Evolutionary conservation across 2,888 invertebrate genomes (phyloP), one percentile per base, ranked within the genome.

Genomic region (Drosophila merina): DNA sequence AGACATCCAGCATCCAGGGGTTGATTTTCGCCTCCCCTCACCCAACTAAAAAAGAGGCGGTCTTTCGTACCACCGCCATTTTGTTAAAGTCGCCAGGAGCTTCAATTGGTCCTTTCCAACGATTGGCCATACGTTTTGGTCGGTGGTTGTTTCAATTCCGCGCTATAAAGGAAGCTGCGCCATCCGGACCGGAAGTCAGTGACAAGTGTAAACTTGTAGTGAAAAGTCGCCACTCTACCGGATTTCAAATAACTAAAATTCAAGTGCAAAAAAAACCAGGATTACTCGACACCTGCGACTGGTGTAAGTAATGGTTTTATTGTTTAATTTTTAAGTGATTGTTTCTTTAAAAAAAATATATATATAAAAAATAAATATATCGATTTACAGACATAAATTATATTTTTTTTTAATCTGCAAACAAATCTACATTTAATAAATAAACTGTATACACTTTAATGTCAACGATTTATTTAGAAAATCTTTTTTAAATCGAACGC

Each of bases 131-230:
- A 12, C 2, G 6, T 33, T 1, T 9, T 6, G 9, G 28, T 3
- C 47, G 52, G 57, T 82, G 86, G 79, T 68, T 55, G 70, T 49
- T 59, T 14, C 4, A 9, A 25, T 36, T 20, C 49, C 5, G 20
- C 0, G 10, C 63, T 88, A 90, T 89, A 89, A 90, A 89, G 71
- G 88, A 87, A 81, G 88, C 88, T 87, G 88, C 63, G 64, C 47
- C 52, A 52, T 56, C 60, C 58, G 26, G 7, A 20, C 55, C 54
- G 47, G 48, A 45, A 59, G 31, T 78, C 88, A 90, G 84, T 89
- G 77, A 56, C 49, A 44, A 49, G 36, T 47, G 54, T 54, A 51
- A 77, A 55, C 82, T 78, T 71, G 63, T 38, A 48, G 57, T 50
- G 74, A 51, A 44, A 49, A 75, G 64, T 26, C 38, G 8, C n/a